Evolutionary conservation across 2,888 invertebrate species (phyloP), one percentile per base, ranked within the genome.

Genomic region (Philereme vetulata): DNA sequence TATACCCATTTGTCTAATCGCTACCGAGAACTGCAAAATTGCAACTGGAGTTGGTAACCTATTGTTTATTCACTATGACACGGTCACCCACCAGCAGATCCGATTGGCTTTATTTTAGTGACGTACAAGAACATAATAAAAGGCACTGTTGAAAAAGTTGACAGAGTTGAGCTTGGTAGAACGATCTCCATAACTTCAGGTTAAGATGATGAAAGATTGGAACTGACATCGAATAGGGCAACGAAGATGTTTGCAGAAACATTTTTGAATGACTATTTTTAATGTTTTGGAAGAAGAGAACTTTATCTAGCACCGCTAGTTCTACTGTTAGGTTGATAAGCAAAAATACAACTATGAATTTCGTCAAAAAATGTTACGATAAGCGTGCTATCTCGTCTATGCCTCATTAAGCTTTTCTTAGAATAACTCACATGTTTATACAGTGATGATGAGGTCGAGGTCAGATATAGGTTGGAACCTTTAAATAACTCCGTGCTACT

Each of bases 1-100:
- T 60, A 58, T 54, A 49, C 47, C 57, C 73, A 76, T 77, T 81
- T 76, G 73, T 76, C 64, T 68, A 66, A 51, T 51, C 60, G 76
- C 68, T 77, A 75, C 77, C 58, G 62, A 72, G 76, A 79, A 80
- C 57, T 63, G 62, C 65, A 61, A 44, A 44, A 51, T 55, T 62
- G 57, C 51, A 62, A 62, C 38, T 42, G 48, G 58, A 62, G 57
- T 59, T 53, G 44, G 54, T 54, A 59, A 53, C 32, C 34, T 44
- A 59, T 59, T 45, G 49, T 62, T 59, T 59, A 52, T 58, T 59
- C 60, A 64, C 32, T 10, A n/a, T 11, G 11, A 32, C 51, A 51
- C 48, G n/a, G 32, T 45, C 2, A 21, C 21, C 21, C 2, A 21
- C 21, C 21, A 21, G 21, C 1, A 21, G 21, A 21, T 21, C 21